Evolutionary conservation across 1,140 invertebrate species (phyloP), one percentile per base, ranked within the genome.

Genomic region (Microvelia longipes): DNA sequence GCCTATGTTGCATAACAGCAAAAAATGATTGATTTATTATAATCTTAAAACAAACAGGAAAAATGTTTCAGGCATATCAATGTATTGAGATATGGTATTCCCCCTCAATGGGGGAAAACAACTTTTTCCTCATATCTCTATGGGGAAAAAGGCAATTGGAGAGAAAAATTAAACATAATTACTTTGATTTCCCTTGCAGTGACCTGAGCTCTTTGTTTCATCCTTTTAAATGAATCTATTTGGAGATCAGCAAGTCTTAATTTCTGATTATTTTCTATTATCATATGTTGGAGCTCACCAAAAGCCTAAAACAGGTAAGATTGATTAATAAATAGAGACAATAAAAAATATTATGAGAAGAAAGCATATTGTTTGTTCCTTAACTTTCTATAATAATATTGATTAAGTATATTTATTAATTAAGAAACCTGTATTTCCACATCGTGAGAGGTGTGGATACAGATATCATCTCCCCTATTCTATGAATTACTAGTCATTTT

Each of bases 211-310:
- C 88, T 88, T 68, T 88, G 83, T 73, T 90, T 87, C 15, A 82
- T 82, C 68, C 86, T 79, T 73, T 86, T 87, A 15, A 93, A 77
- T 2, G 82, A 83, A 60, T 88, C 87, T 70, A 93, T 90, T 81
- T 94, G 90, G 1, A 88, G 78, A 79, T 93, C 90, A 13, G 90
- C 86, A 60, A 92, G 76, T 77, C 89, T 87, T 62, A 93, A 79
- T 79, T 92, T 92, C 77, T 92, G 88, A 69, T 82, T 86, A 0
- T 91, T 91, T 72, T 89, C 87, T 1, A 91, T 81, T 84, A 90
- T 86, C 81, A 93, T 93, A n/a, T 85, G 82, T 76, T 94, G 91
- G 50, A 94, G 79, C 73, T 94, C 91, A 28, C 84, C 78, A 77
- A 95, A 94, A 13, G 91, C 92, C 84, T 93, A 66, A 63, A 74